Base-by-base conservation (phyloP, 2,113 vertebrate genomes). In the Pampusana beccarii region DNA sequence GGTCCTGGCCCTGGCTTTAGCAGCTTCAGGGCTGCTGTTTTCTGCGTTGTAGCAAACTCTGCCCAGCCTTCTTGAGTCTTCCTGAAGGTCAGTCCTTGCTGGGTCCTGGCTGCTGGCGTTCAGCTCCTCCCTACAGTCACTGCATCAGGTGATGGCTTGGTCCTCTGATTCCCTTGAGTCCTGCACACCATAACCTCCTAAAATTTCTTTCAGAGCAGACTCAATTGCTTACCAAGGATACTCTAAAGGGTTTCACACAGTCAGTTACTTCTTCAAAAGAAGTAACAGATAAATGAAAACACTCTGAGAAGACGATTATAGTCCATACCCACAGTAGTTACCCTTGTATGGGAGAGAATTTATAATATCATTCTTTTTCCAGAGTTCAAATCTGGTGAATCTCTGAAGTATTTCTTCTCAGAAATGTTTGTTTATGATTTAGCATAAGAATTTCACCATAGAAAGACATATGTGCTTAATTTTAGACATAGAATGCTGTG, bases 101-200 rank as follows among this genome's bases (percentile, higher is more conserved):
- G 42, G 17, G 8, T 13, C 5, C 44, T 5, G 2, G 6, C 17
- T 53, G 36, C 58, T 77, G 38, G 2, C 2, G 0, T 8, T 50
- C n/a, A 18, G 44, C 13, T 80, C 15, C 62, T 86, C 5, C 1
- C 9, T 17, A 5, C 1, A 6, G 5, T 11, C 17, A 73, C 21
- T 2, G 0, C 20, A 11, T 42, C 28, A 48, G 29, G 4, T 9
- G 5, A 10, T 1, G 4, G 7, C 19, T 84, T 78, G 44, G 12
- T 64, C 5, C 11, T 72, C 40, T 69, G 50, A 14, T 3, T 21
- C 29, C 40, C 50, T 46, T 1, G 3, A 73, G 23, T 36, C 34
- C 60, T 54, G 31, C 12, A 40, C 18, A 38, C 16, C 1, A 0
- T 15, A 93, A 10, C 20, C 16, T 83, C 34, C 25, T 24, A 13